phyloP scores from a whole-genome alignment of 1,140 invertebrate species.

The Doryteuthis pealeii region DNA sequence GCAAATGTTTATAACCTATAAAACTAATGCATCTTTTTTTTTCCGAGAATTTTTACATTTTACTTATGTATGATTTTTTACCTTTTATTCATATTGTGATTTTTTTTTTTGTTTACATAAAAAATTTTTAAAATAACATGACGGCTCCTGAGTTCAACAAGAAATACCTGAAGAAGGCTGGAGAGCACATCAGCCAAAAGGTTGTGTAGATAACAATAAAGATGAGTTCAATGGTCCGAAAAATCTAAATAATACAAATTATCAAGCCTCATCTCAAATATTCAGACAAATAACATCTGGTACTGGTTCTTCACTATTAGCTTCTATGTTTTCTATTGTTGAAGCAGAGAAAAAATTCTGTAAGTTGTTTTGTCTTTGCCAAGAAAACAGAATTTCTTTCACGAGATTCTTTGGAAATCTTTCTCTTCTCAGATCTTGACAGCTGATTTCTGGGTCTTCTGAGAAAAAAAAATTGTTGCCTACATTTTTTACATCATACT shows the following conservation, averaged over 20 bases:
- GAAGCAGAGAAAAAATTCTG: not conserved
- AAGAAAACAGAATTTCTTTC: too few relatives aligned
- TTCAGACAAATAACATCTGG: not conserved
- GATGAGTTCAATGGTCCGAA: too few relatives aligned
- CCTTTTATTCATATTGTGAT: not conserved
- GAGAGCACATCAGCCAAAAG: not conserved
- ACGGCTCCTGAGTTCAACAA: not conserved
- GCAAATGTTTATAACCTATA: too few relatives aligned
- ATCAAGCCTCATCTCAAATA: too few relatives aligned
- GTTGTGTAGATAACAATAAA: not conserved
- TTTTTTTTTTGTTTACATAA: not conserved
- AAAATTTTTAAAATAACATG: not conserved
- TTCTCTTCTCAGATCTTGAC: not conserved
- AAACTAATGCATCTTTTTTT: not conserved
- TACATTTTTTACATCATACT: too few relatives aligned
- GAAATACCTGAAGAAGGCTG: too few relatives aligned
- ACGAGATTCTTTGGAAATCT: not conserved
- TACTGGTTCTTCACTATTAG: not conserved
- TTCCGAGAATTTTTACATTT: not conserved
- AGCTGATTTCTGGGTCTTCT: not conserved
- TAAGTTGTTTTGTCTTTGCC: too few relatives aligned
- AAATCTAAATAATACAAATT: too few relatives aligned
- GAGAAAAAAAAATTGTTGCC: too few relatives aligned
- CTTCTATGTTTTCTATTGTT: not conserved
- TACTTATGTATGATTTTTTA: not conserved